Evolutionary conservation across 2,797 vertebrate species (phyloP).

Genomic region (Aselliscus stoliczkanus): DNA sequence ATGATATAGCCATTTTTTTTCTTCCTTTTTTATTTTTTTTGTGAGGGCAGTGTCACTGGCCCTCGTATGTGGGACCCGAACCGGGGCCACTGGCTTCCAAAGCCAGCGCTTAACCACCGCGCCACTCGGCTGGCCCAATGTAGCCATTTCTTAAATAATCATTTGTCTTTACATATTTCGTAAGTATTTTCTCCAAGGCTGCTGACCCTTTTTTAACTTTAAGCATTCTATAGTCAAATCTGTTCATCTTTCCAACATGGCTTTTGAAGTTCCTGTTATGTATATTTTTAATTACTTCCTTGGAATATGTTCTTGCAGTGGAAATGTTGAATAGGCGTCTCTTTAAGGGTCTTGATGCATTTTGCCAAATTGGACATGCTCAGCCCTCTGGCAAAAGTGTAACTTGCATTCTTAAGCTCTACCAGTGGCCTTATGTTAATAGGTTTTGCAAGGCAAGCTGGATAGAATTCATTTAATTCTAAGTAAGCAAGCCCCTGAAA

Average conservation of each 20-base stretch:
- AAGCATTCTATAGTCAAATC: neutral
- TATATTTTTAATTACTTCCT: neutral
- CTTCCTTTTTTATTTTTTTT: neutral
- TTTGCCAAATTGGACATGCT: neutral
- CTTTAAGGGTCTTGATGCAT: neutral
- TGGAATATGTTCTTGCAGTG: neutral
- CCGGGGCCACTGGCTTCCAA: too few relatives aligned
- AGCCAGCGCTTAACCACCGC: too few relatives aligned
- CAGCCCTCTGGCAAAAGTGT: neutral
- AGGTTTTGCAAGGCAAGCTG: neutral
- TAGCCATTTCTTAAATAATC: neutral
- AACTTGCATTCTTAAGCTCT: neutral
- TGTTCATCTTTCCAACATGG: neutral
- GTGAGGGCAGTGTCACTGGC: too few relatives aligned
- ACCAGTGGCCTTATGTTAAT: neutral
- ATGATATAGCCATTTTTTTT: neutral
- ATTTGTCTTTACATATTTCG: neutral
- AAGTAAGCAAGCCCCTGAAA: neutral
- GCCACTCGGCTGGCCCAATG: too few relatives aligned
- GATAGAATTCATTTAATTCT: neutral
- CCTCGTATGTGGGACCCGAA: too few relatives aligned
- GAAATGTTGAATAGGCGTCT: neutral
- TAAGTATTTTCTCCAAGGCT: conserved; percentile 4
- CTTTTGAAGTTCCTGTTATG: neutral
- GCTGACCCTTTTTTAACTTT: neutral